Conservation (phyloP, 2,113 vertebrate genomes). For the Dermatemys mawii region DNA sequence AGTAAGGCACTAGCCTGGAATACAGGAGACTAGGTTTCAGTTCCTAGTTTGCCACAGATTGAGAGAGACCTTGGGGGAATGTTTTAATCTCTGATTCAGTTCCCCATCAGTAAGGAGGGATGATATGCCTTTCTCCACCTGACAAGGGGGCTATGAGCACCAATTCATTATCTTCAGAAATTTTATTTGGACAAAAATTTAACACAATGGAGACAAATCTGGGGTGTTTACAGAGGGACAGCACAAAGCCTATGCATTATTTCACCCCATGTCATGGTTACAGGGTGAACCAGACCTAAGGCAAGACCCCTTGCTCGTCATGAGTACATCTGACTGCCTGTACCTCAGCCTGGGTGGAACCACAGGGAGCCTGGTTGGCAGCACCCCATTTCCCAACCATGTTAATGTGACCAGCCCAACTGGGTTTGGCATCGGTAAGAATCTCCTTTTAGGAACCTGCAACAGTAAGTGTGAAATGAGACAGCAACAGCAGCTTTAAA, state of each 20-base stretch:
- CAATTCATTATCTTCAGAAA: slow-evolving; percentile 57
- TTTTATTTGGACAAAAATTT: neutral
- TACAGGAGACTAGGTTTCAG: neutral
- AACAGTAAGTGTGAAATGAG: neutral
- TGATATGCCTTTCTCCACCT: slow-evolving; percentile 22
- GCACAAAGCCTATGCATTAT: neutral
- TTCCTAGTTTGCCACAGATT: neutral
- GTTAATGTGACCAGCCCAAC: neutral
- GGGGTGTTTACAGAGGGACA: neutral
- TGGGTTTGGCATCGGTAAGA: neutral
- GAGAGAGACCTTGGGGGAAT: slow-evolving; percentile 30
- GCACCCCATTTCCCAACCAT: neutral
- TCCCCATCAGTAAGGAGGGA: slow-evolving; percentile 5
- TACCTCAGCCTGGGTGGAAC: neutral
- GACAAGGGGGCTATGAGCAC: neutral
- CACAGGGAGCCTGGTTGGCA: neutral
- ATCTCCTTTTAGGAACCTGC: neutral
- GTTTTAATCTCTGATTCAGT: slow-evolving; percentile 38
- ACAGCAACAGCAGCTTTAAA: neutral
- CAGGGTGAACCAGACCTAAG: neutral
- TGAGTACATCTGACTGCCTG: neutral
- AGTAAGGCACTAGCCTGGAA: neutral
- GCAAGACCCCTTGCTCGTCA: neutral
- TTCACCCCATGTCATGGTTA: neutral
- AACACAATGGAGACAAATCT: neutral